Evolutionary conservation across 2,113 vertebrate species (phyloP), one percentile per base, ranked within the genome.

Genomic region (Hyla sarda): DNA sequence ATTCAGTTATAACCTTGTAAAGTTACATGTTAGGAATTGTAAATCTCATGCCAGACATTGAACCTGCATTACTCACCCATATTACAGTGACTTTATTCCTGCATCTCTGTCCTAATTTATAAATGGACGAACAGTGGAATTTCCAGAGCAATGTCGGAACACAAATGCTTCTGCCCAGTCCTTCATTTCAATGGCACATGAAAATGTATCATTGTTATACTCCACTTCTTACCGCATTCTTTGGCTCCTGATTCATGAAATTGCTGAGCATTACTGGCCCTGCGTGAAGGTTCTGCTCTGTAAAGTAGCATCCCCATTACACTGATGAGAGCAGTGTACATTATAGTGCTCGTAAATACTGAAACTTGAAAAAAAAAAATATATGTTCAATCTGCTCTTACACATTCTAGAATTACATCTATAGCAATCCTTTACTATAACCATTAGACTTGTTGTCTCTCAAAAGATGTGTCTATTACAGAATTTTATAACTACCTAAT

Each of bases 161-260:
- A 16, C 52, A 60, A n/a, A 10, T 3, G 12, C 56, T 17, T 14
- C 10, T 45, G 21, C 23, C 25, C 23, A 19, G 56, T 47, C 12
- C 78, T 65, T 81, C 12, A 81, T 81, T 56, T 78, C 21, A 80
- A 3, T 41, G 56, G 25, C 34, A 28, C 32, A 23, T 60, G 34
- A 60, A 80, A 76, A 25, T 62, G 21, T 19, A 21, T 37, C 54
- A 80, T 80, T 60, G 52, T 80, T 80, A 45, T 80, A 13, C 60
- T 79, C 25, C 50, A 78, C 48, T n/a, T 79, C 34, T 58, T 78
- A 58, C 11, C 21, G 21, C 30, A 23, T 34, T 30, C n/a, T 79
- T 79, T 79, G 52, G 47, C 28, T 79, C 32, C 52, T 54, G 23
- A 79, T 58, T 60, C n/a, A 62, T 60, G 21, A 41, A 41, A 76